Conservation (phyloP, 2,797 vertebrate species). For the Falco rusticolus region DNA sequence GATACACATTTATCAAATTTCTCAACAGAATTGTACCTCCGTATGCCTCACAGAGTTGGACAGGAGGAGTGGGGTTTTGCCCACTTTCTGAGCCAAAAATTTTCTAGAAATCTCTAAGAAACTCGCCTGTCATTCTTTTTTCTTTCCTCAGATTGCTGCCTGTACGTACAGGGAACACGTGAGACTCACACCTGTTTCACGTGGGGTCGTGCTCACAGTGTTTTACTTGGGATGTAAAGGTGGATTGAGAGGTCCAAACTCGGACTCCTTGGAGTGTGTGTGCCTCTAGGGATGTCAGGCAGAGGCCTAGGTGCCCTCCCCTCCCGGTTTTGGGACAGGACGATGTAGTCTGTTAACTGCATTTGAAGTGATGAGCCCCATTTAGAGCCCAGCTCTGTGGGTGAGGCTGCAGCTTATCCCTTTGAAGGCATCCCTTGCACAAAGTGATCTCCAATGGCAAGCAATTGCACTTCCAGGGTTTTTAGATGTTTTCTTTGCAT, state of each 20-base stretch:
- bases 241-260: not conserved
- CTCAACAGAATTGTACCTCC: not conserved
- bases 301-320: fast-evolving
- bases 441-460: not conserved
- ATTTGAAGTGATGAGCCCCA: fast-evolving
- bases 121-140: fast-evolving
- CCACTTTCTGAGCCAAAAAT: not conserved
- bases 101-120: not conserved
- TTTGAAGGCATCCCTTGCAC: not conserved
- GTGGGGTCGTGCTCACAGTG: fast-evolving
- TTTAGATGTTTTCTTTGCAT: not conserved
- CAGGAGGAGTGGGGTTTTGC: not conserved
- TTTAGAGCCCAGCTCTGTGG: not conserved
- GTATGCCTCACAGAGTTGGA: fast-evolving
- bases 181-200: fast-evolving
- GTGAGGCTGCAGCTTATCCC: fast-evolving
- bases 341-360: fast-evolving
- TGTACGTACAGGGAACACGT: fast-evolving
- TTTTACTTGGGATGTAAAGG: not conserved
- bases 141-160: not conserved
- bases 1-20: not conserved
- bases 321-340: not conserved
- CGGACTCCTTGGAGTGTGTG: not conserved
- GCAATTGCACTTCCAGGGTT: not conserved
- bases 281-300: not conserved